These are phyloP conservation scores for Graphium colonna DNA, from an alignment of 2,888 invertebrate genomes.

Conservation along the genomic window DNA sequence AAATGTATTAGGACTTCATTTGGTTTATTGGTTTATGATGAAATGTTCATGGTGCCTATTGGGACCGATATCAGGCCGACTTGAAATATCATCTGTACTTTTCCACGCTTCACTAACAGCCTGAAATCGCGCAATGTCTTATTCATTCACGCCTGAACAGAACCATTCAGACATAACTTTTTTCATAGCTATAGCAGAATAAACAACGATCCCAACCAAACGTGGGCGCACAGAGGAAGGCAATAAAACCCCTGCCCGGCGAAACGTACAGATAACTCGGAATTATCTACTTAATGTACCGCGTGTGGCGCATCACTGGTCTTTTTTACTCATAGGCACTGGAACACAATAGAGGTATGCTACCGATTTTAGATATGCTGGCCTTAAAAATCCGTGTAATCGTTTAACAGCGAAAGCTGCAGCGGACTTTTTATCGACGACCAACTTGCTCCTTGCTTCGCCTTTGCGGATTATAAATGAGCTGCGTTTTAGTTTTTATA, in stretches of 20 bases:
- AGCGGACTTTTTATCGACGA: no score
- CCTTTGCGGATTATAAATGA: no score
- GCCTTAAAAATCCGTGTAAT: conserved; percentile 1
- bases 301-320: conserved; percentile 26
- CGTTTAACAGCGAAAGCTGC: neutral
- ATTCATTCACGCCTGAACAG: neutral
- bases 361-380: neutral
- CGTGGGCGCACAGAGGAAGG: conserved; percentile 2
- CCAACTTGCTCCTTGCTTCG: no score
- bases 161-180: neutral
- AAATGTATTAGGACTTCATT: no score
- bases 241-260: conserved; percentile 37
- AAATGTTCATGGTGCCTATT: no score
- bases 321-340: conserved; percentile 10
- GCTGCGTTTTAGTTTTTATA: neutral
- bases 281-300: conserved; percentile 37
- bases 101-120: no score
- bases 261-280: conserved; percentile 37
- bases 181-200: neutral
- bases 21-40: no score
- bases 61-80: no score
- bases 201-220: neutral
- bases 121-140: neutral
- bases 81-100: no score
- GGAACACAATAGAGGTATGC: conserved; percentile 12